Conservation (phyloP, 2,888 invertebrate species). For the Linyphia triangularis region DNA sequence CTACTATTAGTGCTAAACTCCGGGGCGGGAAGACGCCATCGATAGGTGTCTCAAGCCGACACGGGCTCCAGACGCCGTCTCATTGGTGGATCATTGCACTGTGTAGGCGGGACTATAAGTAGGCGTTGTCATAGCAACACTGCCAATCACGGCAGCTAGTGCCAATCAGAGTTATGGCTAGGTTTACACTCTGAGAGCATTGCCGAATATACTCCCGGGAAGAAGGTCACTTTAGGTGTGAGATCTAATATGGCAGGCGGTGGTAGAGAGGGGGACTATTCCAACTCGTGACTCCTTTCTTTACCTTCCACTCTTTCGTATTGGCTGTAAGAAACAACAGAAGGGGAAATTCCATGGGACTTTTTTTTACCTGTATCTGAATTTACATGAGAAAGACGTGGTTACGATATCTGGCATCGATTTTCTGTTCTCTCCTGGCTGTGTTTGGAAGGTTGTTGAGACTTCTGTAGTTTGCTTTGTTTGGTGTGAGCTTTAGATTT, state of each 20-base stretch:
- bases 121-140: constrained; percentile 67
- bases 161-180: constrained; percentile 66
- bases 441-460: no score
- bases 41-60: constrained; percentile 75
- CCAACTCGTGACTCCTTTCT: constrained; percentile 14
- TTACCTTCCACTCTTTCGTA: not conserved
- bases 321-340: constrained; percentile 9
- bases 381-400: constrained; percentile 2
- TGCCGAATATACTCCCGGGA: constrained; percentile 49
- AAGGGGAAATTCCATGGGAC: not conserved
- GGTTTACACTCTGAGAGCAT: constrained; percentile 55
- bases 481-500: no score
- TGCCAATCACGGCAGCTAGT: constrained; percentile 70
- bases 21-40: constrained; percentile 74
- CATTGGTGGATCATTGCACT: constrained; percentile 68
- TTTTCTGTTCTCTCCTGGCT: not conserved
- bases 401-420: constrained; percentile 4
- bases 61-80: constrained; percentile 67
- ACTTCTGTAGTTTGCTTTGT: no score
- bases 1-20: constrained; percentile 75
- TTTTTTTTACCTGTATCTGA: not conserved
- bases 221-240: constrained; percentile 73
- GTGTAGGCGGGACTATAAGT: constrained; percentile 65
- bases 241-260: constrained; percentile 58
- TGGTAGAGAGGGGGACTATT: constrained; percentile 34